These are phyloP conservation scores for Petrocephalus sullivani DNA, from an alignment of 2,797 vertebrate species.

Conservation along the genomic window DNA sequence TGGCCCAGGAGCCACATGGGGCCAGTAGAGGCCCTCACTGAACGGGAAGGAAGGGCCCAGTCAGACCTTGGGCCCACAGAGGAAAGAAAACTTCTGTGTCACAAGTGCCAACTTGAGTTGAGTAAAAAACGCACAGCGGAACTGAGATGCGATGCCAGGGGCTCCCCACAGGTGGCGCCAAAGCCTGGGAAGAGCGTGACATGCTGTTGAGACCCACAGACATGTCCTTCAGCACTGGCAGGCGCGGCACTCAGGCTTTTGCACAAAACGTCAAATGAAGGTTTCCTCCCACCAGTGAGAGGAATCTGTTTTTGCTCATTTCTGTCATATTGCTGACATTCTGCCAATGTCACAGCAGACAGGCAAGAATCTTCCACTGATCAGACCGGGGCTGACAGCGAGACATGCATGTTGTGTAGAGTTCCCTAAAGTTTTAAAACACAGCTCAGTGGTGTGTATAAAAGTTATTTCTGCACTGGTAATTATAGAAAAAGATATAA, in stretches of 20 bases:
- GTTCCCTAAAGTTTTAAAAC: neutral
- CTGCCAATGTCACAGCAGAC: neutral
- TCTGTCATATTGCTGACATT: neutral
- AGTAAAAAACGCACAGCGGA: neutral
- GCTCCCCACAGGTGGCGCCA: neutral
- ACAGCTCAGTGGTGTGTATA: neutral
- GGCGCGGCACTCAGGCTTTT: neutral
- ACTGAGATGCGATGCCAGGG: neutral
- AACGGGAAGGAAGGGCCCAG: neutral
- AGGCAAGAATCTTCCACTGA: neutral
- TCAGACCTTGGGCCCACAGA: neutral
- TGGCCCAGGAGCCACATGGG: neutral
- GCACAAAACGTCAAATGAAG: neutral
- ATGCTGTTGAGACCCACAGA: neutral
- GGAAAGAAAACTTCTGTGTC: neutral
- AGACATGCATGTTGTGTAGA: neutral
- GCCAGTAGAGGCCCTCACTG: neutral
- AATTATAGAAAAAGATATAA: neutral
- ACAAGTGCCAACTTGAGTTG: neutral
- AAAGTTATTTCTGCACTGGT: neutral
- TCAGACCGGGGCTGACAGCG: neutral
- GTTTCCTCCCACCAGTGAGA: neutral
- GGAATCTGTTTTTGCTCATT: neutral
- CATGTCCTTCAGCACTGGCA: neutral
- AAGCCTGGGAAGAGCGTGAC: neutral